These are phyloP conservation scores for Augiades crinisus DNA, from an alignment of 2,888 invertebrate species.

Conservation along the genomic window DNA sequence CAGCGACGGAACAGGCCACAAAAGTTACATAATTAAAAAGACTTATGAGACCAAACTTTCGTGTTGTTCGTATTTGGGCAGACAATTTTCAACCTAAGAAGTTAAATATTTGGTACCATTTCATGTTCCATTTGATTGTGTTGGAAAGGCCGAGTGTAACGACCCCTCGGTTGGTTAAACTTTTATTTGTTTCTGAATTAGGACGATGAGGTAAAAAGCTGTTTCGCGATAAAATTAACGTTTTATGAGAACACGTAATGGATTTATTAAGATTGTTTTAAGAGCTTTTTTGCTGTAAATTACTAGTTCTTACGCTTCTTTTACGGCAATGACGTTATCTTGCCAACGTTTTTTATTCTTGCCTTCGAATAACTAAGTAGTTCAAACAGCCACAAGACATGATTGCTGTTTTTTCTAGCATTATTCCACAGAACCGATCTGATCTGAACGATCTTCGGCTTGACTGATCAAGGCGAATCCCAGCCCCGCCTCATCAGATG, in stretches of 20 bases:
- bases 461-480: too few species aligned
- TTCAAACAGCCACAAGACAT: too few species aligned
- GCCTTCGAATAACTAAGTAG: too few species aligned
- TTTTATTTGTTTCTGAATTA: background rate
- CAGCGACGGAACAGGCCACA: too few species aligned
- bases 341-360: too few species aligned
- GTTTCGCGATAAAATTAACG: conserved; percentile 3
- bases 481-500: too few species aligned
- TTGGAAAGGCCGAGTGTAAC: background rate
- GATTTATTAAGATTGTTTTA: background rate
- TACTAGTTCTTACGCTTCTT: background rate
- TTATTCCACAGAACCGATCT: too few species aligned
- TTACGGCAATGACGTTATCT: background rate
- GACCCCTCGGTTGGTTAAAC: conserved; percentile 1
- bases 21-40: background rate
- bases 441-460: too few species aligned
- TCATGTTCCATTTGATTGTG: background rate
- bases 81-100: background rate
- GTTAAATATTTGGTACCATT: background rate
- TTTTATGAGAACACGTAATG: conserved; percentile 4
- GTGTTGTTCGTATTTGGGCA: background rate
- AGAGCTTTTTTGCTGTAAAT: conserved; percentile 6
- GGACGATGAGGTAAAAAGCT: background rate
- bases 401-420: too few species aligned
- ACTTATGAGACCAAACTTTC: background rate